These are phyloP conservation scores for Acanthococcus lagerstroemiae DNA, from an alignment of 2,888 invertebrate species.

Conservation along the genomic window DNA sequence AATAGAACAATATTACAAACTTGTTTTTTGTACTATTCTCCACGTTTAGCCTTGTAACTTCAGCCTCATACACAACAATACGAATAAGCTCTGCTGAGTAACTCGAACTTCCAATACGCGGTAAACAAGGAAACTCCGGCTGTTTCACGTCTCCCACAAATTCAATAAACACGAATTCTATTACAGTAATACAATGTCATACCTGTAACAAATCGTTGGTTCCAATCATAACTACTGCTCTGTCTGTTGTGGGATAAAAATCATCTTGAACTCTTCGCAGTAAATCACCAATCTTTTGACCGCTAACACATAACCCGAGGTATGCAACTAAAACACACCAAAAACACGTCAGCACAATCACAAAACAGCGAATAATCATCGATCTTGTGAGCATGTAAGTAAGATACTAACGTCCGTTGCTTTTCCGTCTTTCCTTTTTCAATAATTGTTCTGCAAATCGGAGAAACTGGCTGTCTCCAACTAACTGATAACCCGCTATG, in stretches of 20 bases:
- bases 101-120: too few relatives aligned
- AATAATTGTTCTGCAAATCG: slow-evolving; percentile 35
- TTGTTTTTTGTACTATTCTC: too few relatives aligned
- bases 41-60: background rate
- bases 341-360: too few relatives aligned
- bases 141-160: too few relatives aligned
- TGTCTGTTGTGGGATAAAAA: slow-evolving; percentile 31
- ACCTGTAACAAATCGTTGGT: slow-evolving; percentile 36
- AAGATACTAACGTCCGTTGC: too few relatives aligned
- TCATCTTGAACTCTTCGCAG: slow-evolving; percentile 26
- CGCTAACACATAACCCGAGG: slow-evolving; percentile 36
- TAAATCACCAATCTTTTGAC: slow-evolving; percentile 34
- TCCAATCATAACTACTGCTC: slow-evolving; percentile 35
- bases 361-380: too few relatives aligned
- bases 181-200: background rate
- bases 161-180: too few relatives aligned
- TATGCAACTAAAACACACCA: slow-evolving; percentile 13
- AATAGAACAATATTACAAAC: too few relatives aligned
- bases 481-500: slow-evolving; percentile 32
- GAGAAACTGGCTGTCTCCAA: slow-evolving; percentile 35
- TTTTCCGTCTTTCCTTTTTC: slow-evolving; percentile 9
- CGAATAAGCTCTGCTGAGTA: too few relatives aligned
- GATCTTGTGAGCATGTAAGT: too few relatives aligned
- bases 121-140: too few relatives aligned
- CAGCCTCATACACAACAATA: too few relatives aligned